Conservation (phyloP, 2,113 vertebrate genomes). For the Suncus etruscus region DNA sequence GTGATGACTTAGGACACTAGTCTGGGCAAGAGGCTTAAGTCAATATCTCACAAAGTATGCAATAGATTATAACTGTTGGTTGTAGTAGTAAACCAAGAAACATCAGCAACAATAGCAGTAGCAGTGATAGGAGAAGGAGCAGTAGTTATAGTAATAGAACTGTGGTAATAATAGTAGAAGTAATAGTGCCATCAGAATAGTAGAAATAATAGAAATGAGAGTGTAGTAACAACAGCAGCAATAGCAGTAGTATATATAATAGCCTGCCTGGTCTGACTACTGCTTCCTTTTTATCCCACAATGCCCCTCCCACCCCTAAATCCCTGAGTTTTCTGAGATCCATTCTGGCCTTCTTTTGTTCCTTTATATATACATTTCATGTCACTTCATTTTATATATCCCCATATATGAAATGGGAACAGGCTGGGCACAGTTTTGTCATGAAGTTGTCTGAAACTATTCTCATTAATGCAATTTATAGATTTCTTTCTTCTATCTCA, state of each 20-base stretch:
- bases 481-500: not conserved
- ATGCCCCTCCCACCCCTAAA: no score
- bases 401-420: no score
- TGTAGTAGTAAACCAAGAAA: fast-evolving
- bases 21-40: fast-evolving
- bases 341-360: not conserved
- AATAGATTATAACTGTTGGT: not conserved
- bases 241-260: no score
- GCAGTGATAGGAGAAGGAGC: no score
- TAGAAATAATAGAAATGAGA: no score
- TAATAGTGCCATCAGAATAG: no score
- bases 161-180: no score
- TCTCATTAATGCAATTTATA: not conserved
- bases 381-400: no score
- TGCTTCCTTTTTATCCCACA: not conserved
- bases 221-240: not conserved
- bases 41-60: fast-evolving
- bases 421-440: not conserved
- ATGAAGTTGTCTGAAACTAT: not conserved
- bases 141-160: no score
- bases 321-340: not conserved
- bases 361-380: not conserved
- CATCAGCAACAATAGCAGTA: no score
- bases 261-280: not conserved
- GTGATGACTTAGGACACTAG: fast-evolving